phyloP scores from a whole-genome alignment of 2,888 invertebrate genomes.

The Trachelus troglodyta region DNA sequence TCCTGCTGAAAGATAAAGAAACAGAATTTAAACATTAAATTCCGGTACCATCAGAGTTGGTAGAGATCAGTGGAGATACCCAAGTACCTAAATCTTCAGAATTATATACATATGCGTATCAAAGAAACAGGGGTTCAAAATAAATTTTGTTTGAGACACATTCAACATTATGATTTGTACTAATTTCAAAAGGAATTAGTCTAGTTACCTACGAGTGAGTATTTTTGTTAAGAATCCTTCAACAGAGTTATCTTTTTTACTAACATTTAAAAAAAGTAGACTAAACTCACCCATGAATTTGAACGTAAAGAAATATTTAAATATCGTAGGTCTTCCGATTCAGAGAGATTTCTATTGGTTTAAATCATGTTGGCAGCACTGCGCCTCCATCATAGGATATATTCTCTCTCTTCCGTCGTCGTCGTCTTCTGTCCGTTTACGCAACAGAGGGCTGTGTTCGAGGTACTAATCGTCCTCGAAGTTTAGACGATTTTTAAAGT shows the following conservation, averaged over 20 bases:
- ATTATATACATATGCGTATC: no score
- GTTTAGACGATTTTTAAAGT: background rate
- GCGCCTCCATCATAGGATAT: background rate
- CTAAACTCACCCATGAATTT: background rate
- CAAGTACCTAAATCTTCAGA: no score
- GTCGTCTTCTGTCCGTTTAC: conserved; percentile 6
- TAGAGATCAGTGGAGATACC: no score
- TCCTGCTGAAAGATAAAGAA: no score
- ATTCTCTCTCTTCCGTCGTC: background rate
- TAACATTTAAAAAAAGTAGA: background rate
- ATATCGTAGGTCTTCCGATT: background rate
- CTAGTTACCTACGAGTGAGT: background rate
- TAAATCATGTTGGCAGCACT: background rate
- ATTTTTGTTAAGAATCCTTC: background rate
- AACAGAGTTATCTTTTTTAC: background rate
- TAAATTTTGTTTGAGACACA: background rate
- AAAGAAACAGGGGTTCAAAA: no score
- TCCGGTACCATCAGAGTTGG: no score
- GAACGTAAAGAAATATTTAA: background rate
- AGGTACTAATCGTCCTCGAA: background rate
- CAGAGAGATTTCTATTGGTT: background rate
- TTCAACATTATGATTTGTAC: background rate
- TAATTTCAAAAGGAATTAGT: background rate
- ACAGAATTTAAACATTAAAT: background rate
- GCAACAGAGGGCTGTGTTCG: background rate